phyloP scores from a whole-genome alignment of 2,888 invertebrate species.

The Machimus rusticus region DNA sequence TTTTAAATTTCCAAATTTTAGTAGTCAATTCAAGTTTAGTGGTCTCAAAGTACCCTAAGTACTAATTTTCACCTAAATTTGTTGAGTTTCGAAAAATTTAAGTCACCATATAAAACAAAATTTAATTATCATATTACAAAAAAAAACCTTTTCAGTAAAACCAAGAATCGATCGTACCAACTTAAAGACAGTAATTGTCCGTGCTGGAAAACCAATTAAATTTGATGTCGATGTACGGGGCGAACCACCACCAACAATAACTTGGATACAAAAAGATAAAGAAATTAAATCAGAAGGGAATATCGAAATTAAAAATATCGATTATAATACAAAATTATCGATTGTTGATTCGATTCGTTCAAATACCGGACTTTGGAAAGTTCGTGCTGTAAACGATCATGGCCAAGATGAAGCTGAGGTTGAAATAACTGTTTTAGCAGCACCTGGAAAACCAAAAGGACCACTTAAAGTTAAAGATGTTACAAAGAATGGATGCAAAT shows the following conservation, averaged over 20 bases:
- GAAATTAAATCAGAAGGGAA: slow-evolving; percentile 77
- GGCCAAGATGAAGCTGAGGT: slow-evolving; percentile 93
- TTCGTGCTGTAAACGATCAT: slow-evolving; percentile 88
- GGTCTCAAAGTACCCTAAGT: too few species aligned
- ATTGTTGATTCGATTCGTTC: slow-evolving; percentile 80
- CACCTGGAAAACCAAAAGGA: slow-evolving; percentile 87
- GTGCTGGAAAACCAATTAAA: slow-evolving; percentile 90
- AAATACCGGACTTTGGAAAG: slow-evolving; percentile 90
- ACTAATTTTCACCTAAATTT: too few species aligned
- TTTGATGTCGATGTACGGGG: slow-evolving; percentile 94
- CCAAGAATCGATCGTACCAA: slow-evolving; percentile 97
- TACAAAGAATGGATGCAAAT: slow-evolving; percentile 87
- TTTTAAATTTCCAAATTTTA: too few species aligned
- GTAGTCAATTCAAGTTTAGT: too few species aligned
- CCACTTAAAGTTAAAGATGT: slow-evolving; percentile 89
- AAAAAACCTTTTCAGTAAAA: slow-evolving; percentile 73
- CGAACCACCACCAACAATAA: slow-evolving; percentile 93
- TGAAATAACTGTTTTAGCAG: slow-evolving; percentile 85
- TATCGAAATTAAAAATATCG: slow-evolving; percentile 82
- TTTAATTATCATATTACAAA: too few species aligned
- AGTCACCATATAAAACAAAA: neutral
- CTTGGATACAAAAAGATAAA: slow-evolving; percentile 67
- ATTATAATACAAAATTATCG: slow-evolving; percentile 88
- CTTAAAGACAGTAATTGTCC: slow-evolving; percentile 85
- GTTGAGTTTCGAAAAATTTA: too few species aligned